These are phyloP conservation scores for Ceratosolen solmsi DNA, from an alignment of 1,140 invertebrate species.

Conservation along the genomic window DNA sequence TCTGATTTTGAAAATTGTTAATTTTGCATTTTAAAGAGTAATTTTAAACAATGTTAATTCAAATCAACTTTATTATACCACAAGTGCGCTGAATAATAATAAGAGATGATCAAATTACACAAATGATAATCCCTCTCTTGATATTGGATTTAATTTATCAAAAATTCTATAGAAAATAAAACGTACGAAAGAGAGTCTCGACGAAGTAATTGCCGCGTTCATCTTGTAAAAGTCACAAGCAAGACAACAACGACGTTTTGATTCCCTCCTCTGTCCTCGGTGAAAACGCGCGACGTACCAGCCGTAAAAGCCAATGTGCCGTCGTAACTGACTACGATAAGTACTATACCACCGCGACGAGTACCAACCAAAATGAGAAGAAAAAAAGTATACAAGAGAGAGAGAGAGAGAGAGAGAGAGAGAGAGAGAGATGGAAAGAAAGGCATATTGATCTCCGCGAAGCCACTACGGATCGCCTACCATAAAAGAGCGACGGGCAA, in stretches of 20 bases:
- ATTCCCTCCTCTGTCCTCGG: background rate
- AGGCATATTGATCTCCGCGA: slow-evolving; percentile 40
- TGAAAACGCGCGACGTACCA: slow-evolving; percentile 53
- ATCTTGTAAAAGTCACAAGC: background rate
- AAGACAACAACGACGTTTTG: background rate
- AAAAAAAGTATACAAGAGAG: slow-evolving; percentile 14
- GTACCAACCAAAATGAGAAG: background rate
- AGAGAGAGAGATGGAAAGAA: slow-evolving; percentile 7
- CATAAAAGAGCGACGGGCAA: slow-evolving; percentile 23
- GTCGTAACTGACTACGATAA: slow-evolving; percentile 64
- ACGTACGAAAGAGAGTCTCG: background rate
- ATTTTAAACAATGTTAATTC: too few species aligned
- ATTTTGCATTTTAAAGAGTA: too few species aligned
- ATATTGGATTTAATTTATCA: background rate
- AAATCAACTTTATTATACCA: too few species aligned
- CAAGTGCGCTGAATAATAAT: too few species aligned
- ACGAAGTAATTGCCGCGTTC: background rate
- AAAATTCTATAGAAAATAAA: background rate
- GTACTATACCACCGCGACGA: slow-evolving; percentile 46
- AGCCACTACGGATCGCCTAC: slow-evolving; percentile 10
- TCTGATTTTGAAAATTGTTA: too few species aligned
- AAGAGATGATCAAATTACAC: slow-evolving; percentile 7
- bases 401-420: background rate
- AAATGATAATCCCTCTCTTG: background rate
- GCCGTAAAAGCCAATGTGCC: slow-evolving; percentile 61